These are phyloP conservation scores for Poeciliopsis presidionis DNA, from an alignment of 2,797 vertebrate species.

Conservation along the genomic window DNA sequence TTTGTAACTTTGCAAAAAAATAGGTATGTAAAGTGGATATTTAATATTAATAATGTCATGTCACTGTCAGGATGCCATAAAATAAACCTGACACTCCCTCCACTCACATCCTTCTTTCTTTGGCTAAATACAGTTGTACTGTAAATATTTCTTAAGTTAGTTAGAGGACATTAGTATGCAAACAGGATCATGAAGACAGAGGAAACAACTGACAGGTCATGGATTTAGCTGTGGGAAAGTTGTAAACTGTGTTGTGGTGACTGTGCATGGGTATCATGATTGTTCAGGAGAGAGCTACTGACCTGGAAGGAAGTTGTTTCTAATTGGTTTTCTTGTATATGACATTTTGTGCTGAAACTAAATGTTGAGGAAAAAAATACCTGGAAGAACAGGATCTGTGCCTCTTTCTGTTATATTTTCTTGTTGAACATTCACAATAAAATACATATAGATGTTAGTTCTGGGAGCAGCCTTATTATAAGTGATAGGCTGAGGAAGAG, in stretches of 20 bases:
- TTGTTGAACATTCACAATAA: not conserved
- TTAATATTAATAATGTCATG: not conserved
- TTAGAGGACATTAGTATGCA: not conserved
- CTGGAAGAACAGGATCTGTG: not conserved
- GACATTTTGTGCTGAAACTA: not conserved
- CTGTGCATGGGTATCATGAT: not conserved
- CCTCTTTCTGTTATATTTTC: not conserved
- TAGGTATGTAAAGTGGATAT: not conserved
- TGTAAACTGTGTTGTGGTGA: not conserved
- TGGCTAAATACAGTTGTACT: not conserved
- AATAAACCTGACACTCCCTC: not conserved
- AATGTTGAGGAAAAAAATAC: not conserved
- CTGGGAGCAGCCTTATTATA: not conserved
- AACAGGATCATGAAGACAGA: not conserved
- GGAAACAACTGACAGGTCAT: not conserved
- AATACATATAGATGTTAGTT: not conserved
- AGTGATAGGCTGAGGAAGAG: not conserved
- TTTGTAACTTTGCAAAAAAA: not conserved
- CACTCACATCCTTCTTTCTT: not conserved
- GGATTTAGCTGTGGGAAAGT: not conserved
- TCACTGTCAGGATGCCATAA: not conserved
- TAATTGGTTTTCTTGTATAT: not conserved
- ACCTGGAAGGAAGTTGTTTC: not conserved
- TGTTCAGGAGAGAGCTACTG: not conserved
- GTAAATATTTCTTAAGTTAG: not conserved